Base-by-base conservation (phyloP, 2,113 vertebrate species). In the Gopherus evgoodei region DNA sequence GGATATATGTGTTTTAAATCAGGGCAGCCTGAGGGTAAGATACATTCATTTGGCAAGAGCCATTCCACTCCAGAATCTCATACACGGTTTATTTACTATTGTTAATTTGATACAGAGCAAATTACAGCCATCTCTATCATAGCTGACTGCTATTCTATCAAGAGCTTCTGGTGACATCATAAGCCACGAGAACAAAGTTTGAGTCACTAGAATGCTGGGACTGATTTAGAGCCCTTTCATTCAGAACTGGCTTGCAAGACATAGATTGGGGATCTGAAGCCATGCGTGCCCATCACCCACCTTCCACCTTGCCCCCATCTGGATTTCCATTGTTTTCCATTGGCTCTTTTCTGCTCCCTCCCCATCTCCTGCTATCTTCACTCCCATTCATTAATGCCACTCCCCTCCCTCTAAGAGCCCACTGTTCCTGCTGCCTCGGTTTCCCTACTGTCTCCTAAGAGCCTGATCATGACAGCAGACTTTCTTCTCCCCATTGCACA, bases 81-180 rank as follows among this genome's bases (percentile, higher is more conserved):
- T 92, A 94, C 54, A 35, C 0, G 1, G 82, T 95, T 97, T 95
- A 96, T 95, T 96, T 96, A 93, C 79, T 88, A 89, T 86, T 93
- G 87, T 96, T 94, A 97, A 96, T 53, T 79, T 91, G 92, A 96
- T 96, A 94, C 69, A 96, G 86, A 93, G 59, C 54, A 92, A 95
- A 90, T 29, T 9, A 31, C 57, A 62, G 57, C 57, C 25, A 29
- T 4, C 57, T 31, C 27, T 62, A 6, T 62, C 27, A 13, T 31
- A 29, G 11, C 27, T 62, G 57, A 27, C 57, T 57, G 27, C 57
- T 31, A 29, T 62, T 62, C 94, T 82, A 94, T 91, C 81, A 94
- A 84, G 79, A 96, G 80, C 65, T 95, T 38, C 79, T 75, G 52
- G 86, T 90, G 92, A 85, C 57, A 82, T 92, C 91, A 92, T 89